Percentiles rank a stretch among this genome's conserved stretches.
phyloP scores from a whole-genome alignment of 2,888 invertebrate species.

The Ormyrus labotus region DNA sequence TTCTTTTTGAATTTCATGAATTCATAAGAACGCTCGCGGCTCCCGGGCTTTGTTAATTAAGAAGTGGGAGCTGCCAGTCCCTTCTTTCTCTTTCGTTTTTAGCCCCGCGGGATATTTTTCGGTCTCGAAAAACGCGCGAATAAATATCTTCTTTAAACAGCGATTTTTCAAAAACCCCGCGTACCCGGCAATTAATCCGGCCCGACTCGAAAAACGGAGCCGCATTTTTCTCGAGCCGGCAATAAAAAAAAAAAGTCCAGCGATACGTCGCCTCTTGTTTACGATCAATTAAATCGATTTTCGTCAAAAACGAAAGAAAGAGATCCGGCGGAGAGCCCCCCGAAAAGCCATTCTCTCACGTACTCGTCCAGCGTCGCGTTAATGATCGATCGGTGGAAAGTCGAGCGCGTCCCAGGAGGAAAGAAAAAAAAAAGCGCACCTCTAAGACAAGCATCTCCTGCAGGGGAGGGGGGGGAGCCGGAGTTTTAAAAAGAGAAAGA shows the following conservation, averaged over 20 bases:
- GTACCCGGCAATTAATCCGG: conserved; percentile 7
- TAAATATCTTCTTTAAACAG: conserved; percentile 44
- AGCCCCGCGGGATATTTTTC: conserved; percentile 2
- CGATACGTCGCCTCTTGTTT: too few relatives aligned
- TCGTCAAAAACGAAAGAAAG: too few relatives aligned
- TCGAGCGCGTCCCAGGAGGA: neutral
- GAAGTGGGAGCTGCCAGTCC: conserved; percentile 27
- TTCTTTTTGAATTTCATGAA: conserved; percentile 52
- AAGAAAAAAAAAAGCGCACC: neutral
- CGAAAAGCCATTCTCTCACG: too few relatives aligned
- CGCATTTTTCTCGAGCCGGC: too few relatives aligned
- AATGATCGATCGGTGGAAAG: conserved; percentile 52
- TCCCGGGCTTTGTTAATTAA: conserved; percentile 52
- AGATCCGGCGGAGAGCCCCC: too few relatives aligned
- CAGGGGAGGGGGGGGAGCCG: too few relatives aligned
- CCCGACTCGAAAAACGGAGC: conserved; percentile 1
- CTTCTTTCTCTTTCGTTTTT: neutral
- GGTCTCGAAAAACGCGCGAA: conserved; percentile 1
- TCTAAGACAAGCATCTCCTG: too few relatives aligned
- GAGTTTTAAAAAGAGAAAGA: neutral
- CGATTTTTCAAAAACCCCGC: conserved; percentile 25
- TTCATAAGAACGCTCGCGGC: conserved; percentile 47
- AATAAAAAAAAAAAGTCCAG: too few relatives aligned
- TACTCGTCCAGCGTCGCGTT: neutral
- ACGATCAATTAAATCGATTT: too few relatives aligned